phyloP scores from a whole-genome alignment of 2,113 vertebrate genomes.

The Solea senegalensis region DNA sequence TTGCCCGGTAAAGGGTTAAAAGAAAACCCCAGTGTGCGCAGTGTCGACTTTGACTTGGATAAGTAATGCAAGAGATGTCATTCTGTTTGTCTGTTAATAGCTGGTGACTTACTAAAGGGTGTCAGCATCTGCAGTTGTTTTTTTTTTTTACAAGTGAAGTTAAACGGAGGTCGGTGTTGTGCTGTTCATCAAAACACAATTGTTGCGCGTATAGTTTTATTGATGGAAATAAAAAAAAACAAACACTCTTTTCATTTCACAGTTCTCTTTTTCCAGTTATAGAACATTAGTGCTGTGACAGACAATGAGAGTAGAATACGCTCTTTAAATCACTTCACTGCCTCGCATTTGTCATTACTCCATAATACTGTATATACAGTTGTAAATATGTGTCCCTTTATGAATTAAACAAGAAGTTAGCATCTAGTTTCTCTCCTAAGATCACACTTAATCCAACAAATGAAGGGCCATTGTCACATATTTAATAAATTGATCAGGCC shows the following conservation, averaged over 20 bases:
- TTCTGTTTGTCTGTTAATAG: no score
- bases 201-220: constrained; percentile 49
- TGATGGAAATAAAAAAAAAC: constrained; percentile 17
- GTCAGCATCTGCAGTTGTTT: neutral
- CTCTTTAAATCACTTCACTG: no score
- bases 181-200: neutral
- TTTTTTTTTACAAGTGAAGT: neutral
- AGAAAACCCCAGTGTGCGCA: no score
- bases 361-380: neutral
- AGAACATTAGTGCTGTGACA: neutral
- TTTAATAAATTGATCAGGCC: no score
- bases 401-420: constrained; percentile 2
- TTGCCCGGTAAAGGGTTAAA: no score
- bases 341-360: no score
- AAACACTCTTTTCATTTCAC: constrained; percentile 28
- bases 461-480: no score
- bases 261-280: constrained; percentile 23
- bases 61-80: no score
- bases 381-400: constrained; percentile 7
- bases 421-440: neutral
- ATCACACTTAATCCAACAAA: no score
- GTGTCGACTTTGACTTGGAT: no score
- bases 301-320: neutral
- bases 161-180: no score
- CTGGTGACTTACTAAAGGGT: no score